A percentile compares a stretch with the other conserved stretches of the same genome.
Conservation (phyloP, 2,113 vertebrate genomes). For the Xiphias gladius region DNA sequence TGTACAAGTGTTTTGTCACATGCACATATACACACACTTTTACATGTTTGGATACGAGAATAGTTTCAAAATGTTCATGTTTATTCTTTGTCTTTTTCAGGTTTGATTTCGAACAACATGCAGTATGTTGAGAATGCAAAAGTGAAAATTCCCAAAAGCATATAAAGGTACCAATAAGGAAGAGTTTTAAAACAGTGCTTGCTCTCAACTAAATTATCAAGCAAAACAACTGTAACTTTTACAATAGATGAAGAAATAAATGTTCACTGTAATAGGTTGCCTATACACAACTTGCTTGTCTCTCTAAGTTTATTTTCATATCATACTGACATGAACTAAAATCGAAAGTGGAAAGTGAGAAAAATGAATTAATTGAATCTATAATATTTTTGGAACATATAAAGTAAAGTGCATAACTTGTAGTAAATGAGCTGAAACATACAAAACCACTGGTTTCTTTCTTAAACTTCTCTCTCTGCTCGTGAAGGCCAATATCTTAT, state of each 20-base stretch:
- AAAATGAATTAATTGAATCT: neutral
- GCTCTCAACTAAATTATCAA: neutral
- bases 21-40: neutral
- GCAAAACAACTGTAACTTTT: neutral
- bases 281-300: neutral
- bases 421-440: neutral
- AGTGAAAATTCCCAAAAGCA: neutral
- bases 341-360: neutral
- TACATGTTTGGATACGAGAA: neutral
- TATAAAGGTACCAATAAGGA: neutral
- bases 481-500: neutral
- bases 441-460: neutral
- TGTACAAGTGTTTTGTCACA: neutral
- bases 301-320: neutral
- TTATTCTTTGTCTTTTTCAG: neutral
- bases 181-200: neutral
- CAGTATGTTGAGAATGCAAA: neutral
- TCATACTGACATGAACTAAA: neutral
- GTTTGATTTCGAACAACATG: neutral
- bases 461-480: constrained; percentile 1
- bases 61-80: neutral
- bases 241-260: neutral
- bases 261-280: too few species aligned
- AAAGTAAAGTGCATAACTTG: neutral
- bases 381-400: neutral